Conservation (phyloP, 2,113 vertebrate genomes). For the Typhlomys cinereus region DNA sequence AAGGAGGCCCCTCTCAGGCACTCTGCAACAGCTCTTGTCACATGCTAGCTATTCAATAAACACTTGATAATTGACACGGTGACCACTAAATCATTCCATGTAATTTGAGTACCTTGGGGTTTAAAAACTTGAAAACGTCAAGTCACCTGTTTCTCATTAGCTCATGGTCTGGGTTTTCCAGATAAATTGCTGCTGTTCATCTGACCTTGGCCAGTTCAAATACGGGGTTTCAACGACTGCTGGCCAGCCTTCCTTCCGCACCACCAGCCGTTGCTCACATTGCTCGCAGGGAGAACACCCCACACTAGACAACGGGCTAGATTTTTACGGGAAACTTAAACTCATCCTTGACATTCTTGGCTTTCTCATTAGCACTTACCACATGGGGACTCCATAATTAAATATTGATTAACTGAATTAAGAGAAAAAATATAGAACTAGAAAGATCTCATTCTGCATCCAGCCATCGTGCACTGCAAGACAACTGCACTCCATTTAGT, state of each 20-base stretch:
- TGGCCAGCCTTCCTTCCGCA: not conserved
- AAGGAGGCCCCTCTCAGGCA: not conserved
- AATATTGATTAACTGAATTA: not conserved
- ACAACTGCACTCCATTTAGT: not conserved
- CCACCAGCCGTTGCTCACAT: not conserved
- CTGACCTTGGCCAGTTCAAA: not conserved
- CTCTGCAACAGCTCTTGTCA: not conserved
- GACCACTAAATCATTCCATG: not conserved
- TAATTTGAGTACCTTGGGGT: not conserved
- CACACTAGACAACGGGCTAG: not conserved
- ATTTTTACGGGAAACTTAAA: not conserved
- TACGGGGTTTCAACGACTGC: not conserved
- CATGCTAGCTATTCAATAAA: not conserved
- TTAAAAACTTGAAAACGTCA: not conserved
- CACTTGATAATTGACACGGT: not conserved
- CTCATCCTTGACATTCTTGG: not conserved
- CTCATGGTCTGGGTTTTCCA: not conserved
- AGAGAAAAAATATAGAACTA: not conserved
- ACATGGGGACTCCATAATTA: not conserved
- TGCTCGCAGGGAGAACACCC: not conserved
- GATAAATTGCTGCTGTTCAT: not conserved
- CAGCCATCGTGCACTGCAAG: not conserved
- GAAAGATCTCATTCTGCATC: not conserved
- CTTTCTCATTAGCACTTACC: slow-evolving; percentile 12
- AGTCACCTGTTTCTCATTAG: not conserved